A percentile compares a stretch with the other conserved stretches of the same genome.
Conservation (phyloP, 2,113 vertebrate genomes). For the Hyla sarda region DNA sequence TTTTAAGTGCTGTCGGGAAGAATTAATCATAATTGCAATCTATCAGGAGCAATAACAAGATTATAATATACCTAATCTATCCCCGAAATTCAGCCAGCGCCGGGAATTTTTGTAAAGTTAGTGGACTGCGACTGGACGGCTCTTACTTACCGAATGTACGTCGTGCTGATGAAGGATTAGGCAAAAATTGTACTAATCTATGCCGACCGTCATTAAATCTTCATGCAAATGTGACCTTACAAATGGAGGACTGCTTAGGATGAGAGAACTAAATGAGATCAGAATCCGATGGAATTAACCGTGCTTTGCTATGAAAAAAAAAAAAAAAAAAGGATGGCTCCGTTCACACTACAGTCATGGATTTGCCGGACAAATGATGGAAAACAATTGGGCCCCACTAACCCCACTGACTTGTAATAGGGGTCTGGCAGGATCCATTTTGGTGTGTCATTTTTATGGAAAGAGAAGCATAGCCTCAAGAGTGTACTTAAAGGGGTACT, state of each 20-base stretch:
- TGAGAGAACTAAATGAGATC: background rate
- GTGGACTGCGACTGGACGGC: constrained; percentile 27
- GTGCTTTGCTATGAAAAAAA: too few relatives aligned
- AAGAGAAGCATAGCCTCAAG: too few relatives aligned
- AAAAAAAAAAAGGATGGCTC: background rate
- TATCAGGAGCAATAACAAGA: constrained; percentile 60
- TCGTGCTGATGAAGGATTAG: constrained; percentile 29
- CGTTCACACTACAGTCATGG: too few relatives aligned
- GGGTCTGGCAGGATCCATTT: too few relatives aligned
- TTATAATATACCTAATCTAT: constrained; percentile 47
- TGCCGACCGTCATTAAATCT: constrained; percentile 38
- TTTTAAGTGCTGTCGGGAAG: constrained; percentile 58
- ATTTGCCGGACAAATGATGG: too few relatives aligned
- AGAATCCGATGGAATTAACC: constrained; percentile 33
- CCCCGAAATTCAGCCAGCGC: constrained; percentile 42
- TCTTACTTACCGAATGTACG: constrained; percentile 25
- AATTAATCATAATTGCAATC: constrained; percentile 60
- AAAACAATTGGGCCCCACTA: too few relatives aligned
- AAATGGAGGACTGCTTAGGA: constrained; percentile 20
- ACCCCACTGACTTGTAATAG: too few relatives aligned
- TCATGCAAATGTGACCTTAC: constrained; percentile 52
- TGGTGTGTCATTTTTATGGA: too few relatives aligned
- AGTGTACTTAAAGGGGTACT: too few relatives aligned
- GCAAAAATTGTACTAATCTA: constrained; percentile 41
- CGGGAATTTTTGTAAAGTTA: constrained; percentile 50